Base-by-base conservation (phyloP, 2,797 vertebrate species). In the Xerus rutilus region DNA sequence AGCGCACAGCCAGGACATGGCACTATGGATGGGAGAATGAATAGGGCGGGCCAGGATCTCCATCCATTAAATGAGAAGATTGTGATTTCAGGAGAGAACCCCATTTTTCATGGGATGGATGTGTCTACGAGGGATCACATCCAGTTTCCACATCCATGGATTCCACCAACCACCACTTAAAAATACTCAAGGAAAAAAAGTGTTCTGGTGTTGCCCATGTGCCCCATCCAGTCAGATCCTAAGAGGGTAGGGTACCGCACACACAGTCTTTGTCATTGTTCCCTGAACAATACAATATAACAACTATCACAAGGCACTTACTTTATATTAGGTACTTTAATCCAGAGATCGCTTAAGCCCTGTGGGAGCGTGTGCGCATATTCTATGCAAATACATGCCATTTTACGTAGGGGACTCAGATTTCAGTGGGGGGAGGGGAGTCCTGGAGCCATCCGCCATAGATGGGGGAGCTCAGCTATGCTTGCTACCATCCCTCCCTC, bases 291-390 rank as follows among this genome's bases (percentile, higher is more conserved):
- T 14, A 52, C 49, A 64, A 57, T 0, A 13, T 10, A 39, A 18
- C 28, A 13, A 0, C 59, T 32, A 35, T 30, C 0, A 1, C 12
- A 3, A 64, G 79, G 28, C 9, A 10, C 2, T 21, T 3, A 39
- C 17, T 17, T 7, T 8, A 7, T 28, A 1, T 25, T 57, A 3
- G 52, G n/a, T 20, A 1, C 2, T 32, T 28, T 59, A 25, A 10
- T 1, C 54, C 54, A 20, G 54, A 57, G 4, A 21, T 20, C 6
- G 15, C 17, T 62, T 25, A 62, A 62, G 59, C 59, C 54, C 10
- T 3, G 59, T 62, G 23, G 23, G 59, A 62, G n/a, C 18, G 11
- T 78, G 74, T 35, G n/a, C 25, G 32, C 32, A n/a, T 7, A 21
- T 23, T 59, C 59, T 62, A 10, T 25, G 59, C 59, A 62, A 62